These are phyloP conservation scores for Amblyjoppa proteus DNA, from an alignment of 2,888 invertebrate species.

Conservation along the genomic window DNA sequence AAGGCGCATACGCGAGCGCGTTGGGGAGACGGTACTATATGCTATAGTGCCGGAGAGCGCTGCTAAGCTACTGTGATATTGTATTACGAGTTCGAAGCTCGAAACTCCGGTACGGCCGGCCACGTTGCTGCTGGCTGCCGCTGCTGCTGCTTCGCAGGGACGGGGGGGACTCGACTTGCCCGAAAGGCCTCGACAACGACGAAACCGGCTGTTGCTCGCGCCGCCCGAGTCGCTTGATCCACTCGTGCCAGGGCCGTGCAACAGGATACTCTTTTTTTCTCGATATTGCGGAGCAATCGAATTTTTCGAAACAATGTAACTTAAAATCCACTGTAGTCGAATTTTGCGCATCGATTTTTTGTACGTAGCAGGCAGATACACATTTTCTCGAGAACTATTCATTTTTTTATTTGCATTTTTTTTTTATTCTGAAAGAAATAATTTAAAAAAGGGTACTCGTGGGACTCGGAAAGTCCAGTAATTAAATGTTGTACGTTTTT, in stretches of 20 bases:
- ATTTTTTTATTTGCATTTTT: no score
- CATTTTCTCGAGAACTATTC: neutral
- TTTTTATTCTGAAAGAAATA: no score
- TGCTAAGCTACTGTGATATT: constrained; percentile 41
- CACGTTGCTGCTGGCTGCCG: constrained; percentile 52
- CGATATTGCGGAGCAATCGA: neutral
- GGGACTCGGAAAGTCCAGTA: no score
- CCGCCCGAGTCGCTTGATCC: constrained; percentile 37
- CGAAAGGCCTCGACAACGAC: constrained; percentile 25
- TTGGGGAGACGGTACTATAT: constrained; percentile 24
- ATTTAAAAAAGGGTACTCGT: no score
- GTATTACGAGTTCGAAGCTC: constrained; percentile 65
- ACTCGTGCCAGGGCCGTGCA: constrained; percentile 60
- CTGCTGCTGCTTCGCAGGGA: constrained; percentile 51
- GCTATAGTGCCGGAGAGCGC: constrained; percentile 32
- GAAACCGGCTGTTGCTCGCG: constrained; percentile 61
- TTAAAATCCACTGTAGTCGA: neutral
- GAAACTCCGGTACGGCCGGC: constrained; percentile 65
- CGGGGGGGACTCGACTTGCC: constrained; percentile 60
- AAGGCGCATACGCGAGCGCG: constrained; percentile 12
- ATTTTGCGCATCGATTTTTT: neutral
- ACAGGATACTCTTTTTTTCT: constrained; percentile 23
- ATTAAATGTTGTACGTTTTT: no score
- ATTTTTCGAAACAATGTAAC: neutral
- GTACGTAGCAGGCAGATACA: neutral